A percentile compares a stretch with the other conserved stretches of the same genome.
phyloP scores from a whole-genome alignment of 2,888 invertebrate genomes.

The Leucozona laternaria region DNA sequence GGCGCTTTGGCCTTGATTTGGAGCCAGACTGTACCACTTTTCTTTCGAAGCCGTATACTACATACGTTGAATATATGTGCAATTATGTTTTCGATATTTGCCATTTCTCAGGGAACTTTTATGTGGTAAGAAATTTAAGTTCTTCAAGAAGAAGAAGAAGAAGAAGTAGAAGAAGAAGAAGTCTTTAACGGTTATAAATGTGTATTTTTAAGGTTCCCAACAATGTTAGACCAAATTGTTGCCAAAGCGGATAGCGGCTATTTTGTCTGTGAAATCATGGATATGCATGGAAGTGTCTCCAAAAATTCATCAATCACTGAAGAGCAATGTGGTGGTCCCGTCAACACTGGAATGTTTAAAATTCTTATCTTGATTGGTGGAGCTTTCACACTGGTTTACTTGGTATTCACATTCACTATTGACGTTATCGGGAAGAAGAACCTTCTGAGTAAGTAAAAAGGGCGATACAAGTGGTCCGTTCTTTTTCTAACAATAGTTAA shows the following conservation, averaged over 20 bases:
- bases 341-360: conserved; percentile 87
- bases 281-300: conserved; percentile 13
- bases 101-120: conserved; percentile 81
- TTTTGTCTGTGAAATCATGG: conserved; percentile 77
- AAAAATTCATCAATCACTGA: conserved; percentile 12
- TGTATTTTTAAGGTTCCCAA: conserved; percentile 79
- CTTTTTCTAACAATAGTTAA: too few species aligned
- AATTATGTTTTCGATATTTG: conserved; percentile 79
- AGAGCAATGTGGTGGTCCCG: conserved; percentile 84
- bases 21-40: conserved; percentile 81
- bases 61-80: conserved; percentile 81
- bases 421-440: conserved; percentile 86
- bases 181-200: not conserved
- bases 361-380: conserved; percentile 88
- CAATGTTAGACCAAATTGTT: conserved; percentile 80
- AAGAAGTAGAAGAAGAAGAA: too few species aligned
- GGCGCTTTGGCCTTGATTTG: conserved; percentile 81
- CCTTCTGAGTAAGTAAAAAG: conserved; percentile 84
- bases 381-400: conserved; percentile 87
- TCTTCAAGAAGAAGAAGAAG: not conserved
- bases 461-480: too few species aligned
- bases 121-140: conserved; percentile 79
- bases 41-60: conserved; percentile 77
- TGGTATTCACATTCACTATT: conserved; percentile 87
- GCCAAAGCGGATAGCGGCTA: conserved; percentile 81